Evolutionary conservation across 2,113 vertebrate species (phyloP).

Genomic region (Phaethornis superciliosus): DNA sequence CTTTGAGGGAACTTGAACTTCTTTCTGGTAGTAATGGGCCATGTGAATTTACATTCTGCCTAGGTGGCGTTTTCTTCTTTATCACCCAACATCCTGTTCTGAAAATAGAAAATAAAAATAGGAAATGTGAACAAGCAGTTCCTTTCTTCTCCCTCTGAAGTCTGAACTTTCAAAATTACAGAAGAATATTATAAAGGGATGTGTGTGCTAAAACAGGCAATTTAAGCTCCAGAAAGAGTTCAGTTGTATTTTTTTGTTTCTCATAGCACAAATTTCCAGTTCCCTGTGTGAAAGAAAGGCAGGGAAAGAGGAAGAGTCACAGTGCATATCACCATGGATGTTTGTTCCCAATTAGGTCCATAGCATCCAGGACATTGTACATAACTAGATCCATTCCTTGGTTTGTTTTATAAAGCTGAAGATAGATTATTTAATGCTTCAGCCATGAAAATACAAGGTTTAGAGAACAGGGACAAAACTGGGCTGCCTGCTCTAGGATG

Average conservation of each 20-base stretch:
- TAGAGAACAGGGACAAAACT: neutral
- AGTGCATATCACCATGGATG: accelerated
- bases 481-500: neutral
- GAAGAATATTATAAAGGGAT: neutral
- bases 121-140: neutral
- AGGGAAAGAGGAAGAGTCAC: neutral
- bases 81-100: slow-evolving; percentile 2
- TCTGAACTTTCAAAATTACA: neutral
- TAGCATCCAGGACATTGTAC: neutral
- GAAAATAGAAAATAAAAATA: neutral
- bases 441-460: neutral
- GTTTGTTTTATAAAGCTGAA: neutral
- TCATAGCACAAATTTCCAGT: neutral
- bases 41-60: neutral
- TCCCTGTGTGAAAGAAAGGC: neutral
- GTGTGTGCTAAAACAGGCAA: neutral
- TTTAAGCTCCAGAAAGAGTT: neutral
- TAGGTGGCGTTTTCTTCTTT: neutral
- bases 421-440: neutral
- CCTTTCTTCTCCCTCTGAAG: neutral
- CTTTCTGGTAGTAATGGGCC: neutral
- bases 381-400: neutral
- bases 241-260: neutral
- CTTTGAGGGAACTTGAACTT: neutral
- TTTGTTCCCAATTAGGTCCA: neutral